A percentile compares a stretch with the other conserved stretches of the same genome.
phyloP scores from a whole-genome alignment of 1,140 invertebrate genomes.

The Homalodisca vitripennis region DNA sequence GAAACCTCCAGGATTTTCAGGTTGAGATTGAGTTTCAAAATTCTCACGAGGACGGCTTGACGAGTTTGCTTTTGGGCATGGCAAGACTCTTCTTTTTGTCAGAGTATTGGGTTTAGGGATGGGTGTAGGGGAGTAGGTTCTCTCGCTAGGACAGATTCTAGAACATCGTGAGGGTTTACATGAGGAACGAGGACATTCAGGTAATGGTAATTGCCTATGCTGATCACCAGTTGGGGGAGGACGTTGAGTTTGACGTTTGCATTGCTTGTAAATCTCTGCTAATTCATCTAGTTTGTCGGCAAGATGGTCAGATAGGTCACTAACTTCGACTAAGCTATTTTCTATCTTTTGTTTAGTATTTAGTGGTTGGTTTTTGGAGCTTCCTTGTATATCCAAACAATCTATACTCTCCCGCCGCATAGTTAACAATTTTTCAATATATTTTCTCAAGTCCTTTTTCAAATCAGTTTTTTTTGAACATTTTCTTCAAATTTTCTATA shows the following conservation, averaged over 20 bases:
- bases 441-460: neutral
- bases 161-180: no score
- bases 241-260: neutral
- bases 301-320: neutral
- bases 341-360: neutral
- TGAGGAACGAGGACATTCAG: neutral
- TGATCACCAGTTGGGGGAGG: neutral
- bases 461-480: neutral
- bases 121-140: no score
- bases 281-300: slow-evolving; percentile 1
- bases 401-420: slow-evolving; percentile 18
- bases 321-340: neutral
- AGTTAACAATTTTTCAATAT: slow-evolving; percentile 1
- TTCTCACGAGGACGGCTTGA: neutral
- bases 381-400: neutral
- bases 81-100: neutral
- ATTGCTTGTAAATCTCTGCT: slow-evolving; percentile 10
- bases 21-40: neutral
- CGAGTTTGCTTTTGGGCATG: neutral
- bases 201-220: neutral
- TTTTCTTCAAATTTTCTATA: neutral
- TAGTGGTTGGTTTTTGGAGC: neutral
- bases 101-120: no score
- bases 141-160: no score
- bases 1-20: neutral